Conservation (phyloP, 2,113 vertebrate genomes). For the Trichomycterus rosablanca region DNA sequence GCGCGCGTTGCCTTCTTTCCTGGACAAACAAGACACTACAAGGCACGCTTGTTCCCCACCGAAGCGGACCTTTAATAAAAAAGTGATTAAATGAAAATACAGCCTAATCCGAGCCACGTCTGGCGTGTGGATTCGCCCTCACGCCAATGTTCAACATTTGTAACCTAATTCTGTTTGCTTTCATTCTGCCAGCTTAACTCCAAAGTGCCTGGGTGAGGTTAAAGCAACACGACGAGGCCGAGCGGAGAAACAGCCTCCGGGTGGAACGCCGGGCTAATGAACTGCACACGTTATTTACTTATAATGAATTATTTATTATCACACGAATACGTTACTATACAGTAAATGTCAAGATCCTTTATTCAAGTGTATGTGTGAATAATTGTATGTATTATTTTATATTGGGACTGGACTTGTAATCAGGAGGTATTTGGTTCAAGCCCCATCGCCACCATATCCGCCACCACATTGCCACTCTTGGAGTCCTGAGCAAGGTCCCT, state of each 20-base stretch:
- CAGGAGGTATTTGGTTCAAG: no score
- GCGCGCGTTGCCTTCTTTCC: constrained; percentile 45
- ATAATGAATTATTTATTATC: no score
- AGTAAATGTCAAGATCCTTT: no score
- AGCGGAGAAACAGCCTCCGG: constrained; percentile 61
- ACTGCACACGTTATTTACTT: no score
- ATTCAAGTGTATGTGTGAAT: no score
- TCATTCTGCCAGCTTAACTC: constrained; percentile 61
- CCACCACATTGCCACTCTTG: no score
- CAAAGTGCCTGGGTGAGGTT: constrained; percentile 64
- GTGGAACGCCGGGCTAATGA: constrained; percentile 65
- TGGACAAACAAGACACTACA: constrained; percentile 68
- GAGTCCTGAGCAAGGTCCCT: no score
- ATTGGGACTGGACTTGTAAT: no score
- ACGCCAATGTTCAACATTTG: constrained; percentile 64
- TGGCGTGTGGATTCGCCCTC: constrained; percentile 56
- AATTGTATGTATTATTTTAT: no score
- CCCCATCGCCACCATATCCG: no score
- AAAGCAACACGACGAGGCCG: constrained; percentile 62
- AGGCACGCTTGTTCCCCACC: constrained; percentile 65
- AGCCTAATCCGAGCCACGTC: constrained; percentile 60
- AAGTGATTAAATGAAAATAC: constrained; percentile 75
- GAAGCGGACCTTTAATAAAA: constrained; percentile 64
- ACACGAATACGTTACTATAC: no score
- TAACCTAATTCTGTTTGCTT: constrained; percentile 75